phyloP scores from a whole-genome alignment of 64 coral and sea anemone species.

The Stylophora pistillata region DNA sequence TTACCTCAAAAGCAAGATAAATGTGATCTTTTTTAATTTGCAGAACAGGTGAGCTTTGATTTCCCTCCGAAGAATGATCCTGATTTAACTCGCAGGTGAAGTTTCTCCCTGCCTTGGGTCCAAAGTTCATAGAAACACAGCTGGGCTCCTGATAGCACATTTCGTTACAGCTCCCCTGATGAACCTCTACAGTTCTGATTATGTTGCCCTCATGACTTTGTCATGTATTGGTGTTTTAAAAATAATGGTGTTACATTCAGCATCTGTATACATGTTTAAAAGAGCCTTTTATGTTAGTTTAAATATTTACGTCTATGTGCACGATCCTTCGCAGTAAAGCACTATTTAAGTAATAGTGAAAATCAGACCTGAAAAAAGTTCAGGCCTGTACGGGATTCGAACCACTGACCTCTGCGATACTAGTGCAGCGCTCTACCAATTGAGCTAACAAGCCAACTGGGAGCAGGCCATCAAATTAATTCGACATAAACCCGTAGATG shows the following conservation, averaged over 20 bases:
- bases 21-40: neutral
- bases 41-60: neutral
- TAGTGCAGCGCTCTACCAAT: no score
- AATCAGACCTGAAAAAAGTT: no score
- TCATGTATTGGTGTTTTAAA: neutral
- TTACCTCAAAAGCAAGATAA: neutral
- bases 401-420: no score
- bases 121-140: constrained; percentile 1
- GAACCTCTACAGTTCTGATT: neutral
- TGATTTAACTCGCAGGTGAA: neutral
- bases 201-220: neutral
- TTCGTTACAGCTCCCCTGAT: neutral
- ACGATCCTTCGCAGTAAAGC: no score
- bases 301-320: no score
- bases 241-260: neutral
- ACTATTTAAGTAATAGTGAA: no score
- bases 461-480: no score
- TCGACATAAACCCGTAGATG: no score
- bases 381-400: no score
- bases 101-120: neutral
- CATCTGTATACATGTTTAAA: neutral
- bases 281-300: no score
- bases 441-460: no score
- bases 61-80: neutral
- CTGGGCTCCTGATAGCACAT: neutral